phyloP scores from a whole-genome alignment of 2,797 vertebrate genomes.

The Enoplosus armatus region DNA sequence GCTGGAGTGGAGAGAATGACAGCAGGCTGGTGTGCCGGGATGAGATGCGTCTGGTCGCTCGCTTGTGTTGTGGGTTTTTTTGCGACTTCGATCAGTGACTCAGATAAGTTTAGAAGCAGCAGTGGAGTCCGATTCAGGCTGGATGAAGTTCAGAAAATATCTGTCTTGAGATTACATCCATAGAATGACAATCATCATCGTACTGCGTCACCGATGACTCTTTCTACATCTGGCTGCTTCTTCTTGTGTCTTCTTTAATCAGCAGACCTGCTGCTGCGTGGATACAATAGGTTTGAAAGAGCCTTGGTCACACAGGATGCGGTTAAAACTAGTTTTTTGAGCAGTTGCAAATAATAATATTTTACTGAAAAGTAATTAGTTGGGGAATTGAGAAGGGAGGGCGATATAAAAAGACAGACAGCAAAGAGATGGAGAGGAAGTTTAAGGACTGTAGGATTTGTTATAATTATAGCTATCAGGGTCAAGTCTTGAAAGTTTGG shows the following conservation, averaged over 20 bases:
- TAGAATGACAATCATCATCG: neutral
- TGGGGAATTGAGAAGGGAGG: neutral
- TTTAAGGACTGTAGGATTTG: too few relatives aligned
- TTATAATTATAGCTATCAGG: too few relatives aligned
- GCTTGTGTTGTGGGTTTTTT: conserved; percentile 21
- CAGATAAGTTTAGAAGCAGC: conserved; percentile 37
- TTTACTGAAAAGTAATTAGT: neutral
- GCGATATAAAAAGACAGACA: neutral
- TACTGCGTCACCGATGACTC: neutral
- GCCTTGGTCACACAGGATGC: neutral
- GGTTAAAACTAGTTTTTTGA: neutral
- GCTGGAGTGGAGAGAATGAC: conserved; percentile 65
- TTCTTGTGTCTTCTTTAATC: neutral
- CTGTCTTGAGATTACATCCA: conserved; percentile 15
- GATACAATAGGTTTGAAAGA: neutral
- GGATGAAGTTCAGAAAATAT: conserved; percentile 5
- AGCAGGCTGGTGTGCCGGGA: conserved; percentile 29
- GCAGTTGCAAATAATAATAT: neutral
- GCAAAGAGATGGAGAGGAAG: too few relatives aligned
- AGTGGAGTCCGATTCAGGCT: neutral
- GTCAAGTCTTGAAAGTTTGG: too few relatives aligned
- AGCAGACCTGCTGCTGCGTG: neutral
- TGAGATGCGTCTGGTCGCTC: conserved; percentile 19
- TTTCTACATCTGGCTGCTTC: conserved; percentile 3
- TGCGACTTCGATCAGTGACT: conserved; percentile 36